Evolutionary conservation across 2,797 vertebrate genomes (phyloP), one percentile per base, ranked within the genome.

Genomic region (Betta splendens): DNA sequence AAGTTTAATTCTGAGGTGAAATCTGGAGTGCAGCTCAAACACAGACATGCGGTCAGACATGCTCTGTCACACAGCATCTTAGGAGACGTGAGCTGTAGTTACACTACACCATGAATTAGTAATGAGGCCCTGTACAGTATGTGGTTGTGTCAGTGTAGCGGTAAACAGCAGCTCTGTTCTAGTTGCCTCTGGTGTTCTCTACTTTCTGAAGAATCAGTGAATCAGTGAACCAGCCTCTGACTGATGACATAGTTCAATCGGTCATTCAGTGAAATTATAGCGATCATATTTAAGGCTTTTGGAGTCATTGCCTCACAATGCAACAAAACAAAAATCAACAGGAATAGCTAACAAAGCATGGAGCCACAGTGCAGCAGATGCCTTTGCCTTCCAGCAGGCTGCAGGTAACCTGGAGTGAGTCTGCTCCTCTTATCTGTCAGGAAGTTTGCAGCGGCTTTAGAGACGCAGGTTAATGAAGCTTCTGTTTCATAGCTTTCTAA

Each of bases 31-130:
- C n/a, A 28, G 37, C 38, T 52, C 29, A 37, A 71, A 65, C 18
- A 48, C 3, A 36, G 44, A 53, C 16, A 28, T 20, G 21, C 39
- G 16, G 44, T 46, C 33, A 38, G 63, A 44, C 58, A n/a, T n/a
- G n/a, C 46, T 61, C 40, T 61, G 3, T 67, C 58, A 37, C 58
- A 58, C 37, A 40, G 56, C 48, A 39, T 42, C 64, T 59, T 49
- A 18, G 61, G 59, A 69, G 66, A 37, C 54, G 76, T 62, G 63
- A 57, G 54, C 75, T 78, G 69, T 69, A 69, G 69, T 70, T 79
- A 83, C 64, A 84, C 63, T 65, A 56, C 21, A 16, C 25, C 23
- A 69, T 85, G 62, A 75, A 85, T 84, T 71, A 84, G 60, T 80
- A 36, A 84, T 82, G 64, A 73, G 67, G 69, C 57, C 56, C 57